Conservation (phyloP, 2,797 vertebrate genomes). For the Darevskia mixta region DNA sequence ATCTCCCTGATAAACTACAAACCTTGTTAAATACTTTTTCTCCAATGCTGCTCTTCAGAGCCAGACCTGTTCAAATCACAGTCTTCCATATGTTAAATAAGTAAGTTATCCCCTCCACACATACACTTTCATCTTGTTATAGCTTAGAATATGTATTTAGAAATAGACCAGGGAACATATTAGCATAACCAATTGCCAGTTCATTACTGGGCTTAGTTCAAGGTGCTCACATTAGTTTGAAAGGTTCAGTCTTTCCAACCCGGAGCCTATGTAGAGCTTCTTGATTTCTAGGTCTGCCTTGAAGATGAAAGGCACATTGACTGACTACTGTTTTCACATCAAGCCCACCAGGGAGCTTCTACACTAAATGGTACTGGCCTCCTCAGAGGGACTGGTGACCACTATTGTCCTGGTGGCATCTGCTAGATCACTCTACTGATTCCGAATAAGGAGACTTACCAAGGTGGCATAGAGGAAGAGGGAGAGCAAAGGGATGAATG, state of each 20-base stretch:
- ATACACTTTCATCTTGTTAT: not conserved
- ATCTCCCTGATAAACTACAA: conserved; percentile 90
- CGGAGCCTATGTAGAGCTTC: not conserved
- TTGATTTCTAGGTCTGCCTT: not conserved
- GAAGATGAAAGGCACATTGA: not conserved
- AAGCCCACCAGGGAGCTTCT: not conserved
- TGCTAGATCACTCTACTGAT: too few species aligned
- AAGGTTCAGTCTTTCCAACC: too few species aligned
- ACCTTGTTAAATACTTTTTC: conserved; percentile 91
- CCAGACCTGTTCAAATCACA: conserved; percentile 90
- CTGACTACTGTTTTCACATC: not conserved
- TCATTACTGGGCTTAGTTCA: too few species aligned
- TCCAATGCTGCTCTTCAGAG: conserved; percentile 90
- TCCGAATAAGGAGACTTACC: not conserved
- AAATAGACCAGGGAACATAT: not conserved
- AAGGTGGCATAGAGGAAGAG: not conserved
- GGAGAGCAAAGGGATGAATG: not conserved
- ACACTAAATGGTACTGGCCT: not conserved
- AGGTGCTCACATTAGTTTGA: too few species aligned
- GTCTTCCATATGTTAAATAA: conserved; percentile 90
- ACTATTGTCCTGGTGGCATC: not conserved
- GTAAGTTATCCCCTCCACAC: conserved; percentile 78
- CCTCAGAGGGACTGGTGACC: not conserved
- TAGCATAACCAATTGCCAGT: not conserved
- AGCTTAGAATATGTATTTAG: not conserved